Evolutionary conservation across 1,140 invertebrate genomes (phyloP).

Genomic region (Drepana arcuata): DNA sequence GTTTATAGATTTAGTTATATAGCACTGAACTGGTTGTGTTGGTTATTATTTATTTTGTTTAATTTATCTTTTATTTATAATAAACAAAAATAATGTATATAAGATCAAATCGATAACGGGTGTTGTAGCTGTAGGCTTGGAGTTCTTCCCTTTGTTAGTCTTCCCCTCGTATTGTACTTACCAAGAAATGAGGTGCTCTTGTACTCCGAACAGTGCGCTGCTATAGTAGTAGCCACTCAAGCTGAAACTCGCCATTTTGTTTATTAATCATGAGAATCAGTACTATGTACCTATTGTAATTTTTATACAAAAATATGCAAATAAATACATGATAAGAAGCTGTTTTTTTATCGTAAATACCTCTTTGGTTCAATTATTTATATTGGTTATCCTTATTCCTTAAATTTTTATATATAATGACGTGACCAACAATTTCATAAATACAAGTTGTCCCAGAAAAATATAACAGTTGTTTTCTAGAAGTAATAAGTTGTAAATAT

Average conservation of each 20-base stretch:
- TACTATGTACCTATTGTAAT: constrained; percentile 56
- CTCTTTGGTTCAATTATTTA: too few species aligned
- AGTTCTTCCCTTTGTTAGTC: constrained; percentile 44
- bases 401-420: too few species aligned
- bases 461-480: too few species aligned
- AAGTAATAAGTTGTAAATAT: too few species aligned
- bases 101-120: constrained; percentile 40
- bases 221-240: constrained; percentile 27
- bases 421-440: too few species aligned
- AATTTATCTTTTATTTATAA: constrained; percentile 63
- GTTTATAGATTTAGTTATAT: constrained; percentile 21
- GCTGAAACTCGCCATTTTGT: constrained; percentile 55
- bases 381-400: too few species aligned
- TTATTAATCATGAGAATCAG: constrained; percentile 46
- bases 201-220: constrained; percentile 26
- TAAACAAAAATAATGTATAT: constrained; percentile 50
- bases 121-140: constrained; percentile 41
- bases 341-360: too few species aligned
- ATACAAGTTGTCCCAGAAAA: too few species aligned
- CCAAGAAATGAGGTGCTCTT: constrained; percentile 50
- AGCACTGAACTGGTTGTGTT: constrained; percentile 58
- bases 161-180: constrained; percentile 66
- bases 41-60: constrained; percentile 66
- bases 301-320: constrained; percentile 66
- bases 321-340: too few species aligned